Evolutionary conservation across 2,888 invertebrate genomes (phyloP), one percentile per base, ranked within the genome.

Genomic region (Lydus trimaculatus): DNA sequence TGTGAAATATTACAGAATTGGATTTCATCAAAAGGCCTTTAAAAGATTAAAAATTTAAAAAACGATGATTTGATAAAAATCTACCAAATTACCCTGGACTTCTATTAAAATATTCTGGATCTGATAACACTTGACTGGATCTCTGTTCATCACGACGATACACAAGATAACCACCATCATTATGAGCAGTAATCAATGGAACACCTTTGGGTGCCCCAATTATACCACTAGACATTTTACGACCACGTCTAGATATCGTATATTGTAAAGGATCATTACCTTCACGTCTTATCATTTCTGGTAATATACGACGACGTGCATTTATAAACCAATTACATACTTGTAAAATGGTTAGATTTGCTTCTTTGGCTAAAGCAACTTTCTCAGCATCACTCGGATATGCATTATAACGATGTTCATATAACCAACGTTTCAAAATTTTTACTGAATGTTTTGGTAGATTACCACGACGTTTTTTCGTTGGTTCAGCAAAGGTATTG

Each of bases 321-420:
- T 97, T 97, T 75, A 97, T 97, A 84, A 97, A 97, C 97, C 97
- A 97, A 86, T 97, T 97, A 87, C 97, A 97, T 61, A 97, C 95
- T 89, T 96, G 96, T 36, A 97, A 86, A 11, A 96, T 94, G 0
- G 96, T 96, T 63, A 95, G 87, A 83, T 93, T 93, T 0, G 96
- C 95, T 80, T 95, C 94, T 82, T 93, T 92, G 56, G 96, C 94
- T 58, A 97, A 87, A 0, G 93, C 91, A 28, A 93, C 88, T 83
- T 97, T 98, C 86, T 97, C 97, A 23, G 93, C 94, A 83, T 97
- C 97, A 79, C 93, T 96, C 0, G 97, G 97, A 83, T 97, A 98
- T 0, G 97, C 97, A 84, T 97, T 97, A 87, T 95, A 97, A 65
- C 97, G 89, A 84, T 98, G 97, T 75, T 97, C 96, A 83, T 94